Percentiles rank a stretch among this genome's conserved stretches.
phyloP scores from a whole-genome alignment of 2,888 invertebrate species.

The Lacanobia oleracea region DNA sequence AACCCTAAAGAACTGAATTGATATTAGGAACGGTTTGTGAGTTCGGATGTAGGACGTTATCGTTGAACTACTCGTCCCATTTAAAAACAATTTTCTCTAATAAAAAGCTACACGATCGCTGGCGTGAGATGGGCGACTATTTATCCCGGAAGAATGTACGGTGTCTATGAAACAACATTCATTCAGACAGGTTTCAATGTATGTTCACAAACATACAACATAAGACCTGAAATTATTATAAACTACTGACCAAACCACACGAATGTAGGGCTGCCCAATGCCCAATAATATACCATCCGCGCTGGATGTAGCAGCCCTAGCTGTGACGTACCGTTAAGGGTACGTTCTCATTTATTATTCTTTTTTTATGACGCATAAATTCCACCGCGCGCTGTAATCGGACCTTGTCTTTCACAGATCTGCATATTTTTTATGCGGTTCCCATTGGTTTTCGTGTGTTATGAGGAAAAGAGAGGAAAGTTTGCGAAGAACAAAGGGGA shows the following conservation, averaged over 20 bases:
- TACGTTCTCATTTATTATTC: slow-evolving; percentile 72
- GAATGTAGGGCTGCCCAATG: slow-evolving; percentile 17
- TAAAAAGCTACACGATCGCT: no score
- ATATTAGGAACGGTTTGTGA: no score
- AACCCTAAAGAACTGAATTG: no score
- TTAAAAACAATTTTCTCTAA: no score
- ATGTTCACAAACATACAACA: background rate
- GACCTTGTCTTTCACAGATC: slow-evolving; percentile 69
- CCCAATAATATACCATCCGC: slow-evolving; percentile 38
- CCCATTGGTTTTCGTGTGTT: slow-evolving; percentile 58
- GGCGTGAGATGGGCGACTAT: no score
- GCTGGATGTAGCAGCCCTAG: slow-evolving; percentile 45
- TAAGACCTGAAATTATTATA: slow-evolving; percentile 4
- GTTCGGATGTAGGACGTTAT: no score
- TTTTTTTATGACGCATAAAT: slow-evolving; percentile 75
- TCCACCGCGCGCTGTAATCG: slow-evolving; percentile 68
- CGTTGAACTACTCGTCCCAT: no score
- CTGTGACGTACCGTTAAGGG: slow-evolving; percentile 63
- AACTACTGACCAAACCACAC: slow-evolving; percentile 24
- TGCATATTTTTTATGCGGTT: slow-evolving; percentile 70
- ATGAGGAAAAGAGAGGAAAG: slow-evolving; percentile 45
- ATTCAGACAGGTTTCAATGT: background rate
- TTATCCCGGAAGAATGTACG: no score
- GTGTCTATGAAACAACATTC: no score
- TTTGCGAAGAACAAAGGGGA: slow-evolving; percentile 41